Conservation (phyloP, 2,797 vertebrate species). For the Rhinella marina region DNA sequence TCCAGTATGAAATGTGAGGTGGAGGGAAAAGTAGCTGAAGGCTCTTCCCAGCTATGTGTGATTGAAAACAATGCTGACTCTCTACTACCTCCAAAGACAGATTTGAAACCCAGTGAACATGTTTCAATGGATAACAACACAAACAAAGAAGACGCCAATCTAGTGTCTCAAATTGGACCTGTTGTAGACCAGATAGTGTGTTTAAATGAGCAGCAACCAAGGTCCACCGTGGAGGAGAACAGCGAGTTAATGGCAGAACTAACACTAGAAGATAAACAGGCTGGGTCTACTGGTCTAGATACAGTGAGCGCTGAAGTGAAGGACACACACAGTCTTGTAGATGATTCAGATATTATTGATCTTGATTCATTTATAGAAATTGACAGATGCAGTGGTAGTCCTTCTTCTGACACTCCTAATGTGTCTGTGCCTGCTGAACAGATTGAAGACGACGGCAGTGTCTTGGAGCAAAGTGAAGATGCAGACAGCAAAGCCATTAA, state of each 20-base stretch:
- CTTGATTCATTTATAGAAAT: slow-evolving; percentile 62
- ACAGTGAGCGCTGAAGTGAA: slow-evolving; percentile 61
- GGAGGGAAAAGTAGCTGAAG: slow-evolving; percentile 52
- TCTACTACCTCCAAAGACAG: slow-evolving; percentile 15
- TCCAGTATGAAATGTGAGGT: slow-evolving; percentile 49
- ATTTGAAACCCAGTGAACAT: neutral
- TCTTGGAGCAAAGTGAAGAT: slow-evolving; percentile 58
- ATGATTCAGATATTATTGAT: slow-evolving; percentile 61
- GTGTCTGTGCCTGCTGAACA: slow-evolving; percentile 26
- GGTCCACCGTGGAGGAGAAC: slow-evolving; percentile 36
- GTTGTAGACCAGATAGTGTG: slow-evolving; percentile 31
- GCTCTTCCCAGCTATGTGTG: slow-evolving; percentile 44
- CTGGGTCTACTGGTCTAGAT: slow-evolving; percentile 50
- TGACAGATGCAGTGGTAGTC: slow-evolving; percentile 53
- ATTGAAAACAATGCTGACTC: neutral
- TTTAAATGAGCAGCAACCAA: slow-evolving; percentile 51
- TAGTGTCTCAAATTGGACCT: slow-evolving; percentile 27
- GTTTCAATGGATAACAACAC: slow-evolving; percentile 39
- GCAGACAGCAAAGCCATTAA: slow-evolving; percentile 64
- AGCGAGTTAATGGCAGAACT: slow-evolving; percentile 31
- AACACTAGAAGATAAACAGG: slow-evolving; percentile 8
- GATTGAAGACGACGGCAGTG: neutral
- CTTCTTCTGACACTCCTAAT: slow-evolving; percentile 28
- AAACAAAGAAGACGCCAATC: neutral
- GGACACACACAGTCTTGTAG: slow-evolving; percentile 61